Evolutionary conservation across 2,888 invertebrate species (phyloP).

Genomic region (Dyspetes luteomarginatus): DNA sequence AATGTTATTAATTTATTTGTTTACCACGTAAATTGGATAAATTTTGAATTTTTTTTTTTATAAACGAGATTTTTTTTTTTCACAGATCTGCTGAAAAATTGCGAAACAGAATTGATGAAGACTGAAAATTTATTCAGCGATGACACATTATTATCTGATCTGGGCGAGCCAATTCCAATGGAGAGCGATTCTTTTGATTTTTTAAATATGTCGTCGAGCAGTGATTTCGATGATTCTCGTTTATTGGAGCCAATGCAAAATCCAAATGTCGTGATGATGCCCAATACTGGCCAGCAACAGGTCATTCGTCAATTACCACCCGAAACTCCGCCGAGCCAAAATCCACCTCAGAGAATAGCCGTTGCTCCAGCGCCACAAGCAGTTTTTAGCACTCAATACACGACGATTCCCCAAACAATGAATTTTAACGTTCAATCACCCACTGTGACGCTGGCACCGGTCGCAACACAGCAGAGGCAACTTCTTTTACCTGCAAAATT

Average conservation of each 20-base stretch:
- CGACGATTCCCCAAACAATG: constrained; percentile 79
- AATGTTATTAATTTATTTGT: too few relatives aligned
- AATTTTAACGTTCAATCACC: constrained; percentile 81
- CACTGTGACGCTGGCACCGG: constrained; percentile 80
- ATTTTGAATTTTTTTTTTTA: too few relatives aligned
- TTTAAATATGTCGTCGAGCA: constrained; percentile 76
- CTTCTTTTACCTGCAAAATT: constrained; percentile 80
- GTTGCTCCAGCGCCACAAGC: constrained; percentile 74
- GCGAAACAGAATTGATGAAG: constrained; percentile 88
- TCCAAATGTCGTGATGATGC: constrained; percentile 51
- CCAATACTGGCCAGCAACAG: constrained; percentile 1
- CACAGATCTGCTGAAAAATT: constrained; percentile 88
- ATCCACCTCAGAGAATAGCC: constrained; percentile 71
- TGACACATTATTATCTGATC: constrained; percentile 84
- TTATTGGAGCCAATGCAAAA: constrained; percentile 65
- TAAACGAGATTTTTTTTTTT: too few relatives aligned
- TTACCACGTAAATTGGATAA: too few relatives aligned
- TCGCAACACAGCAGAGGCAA: constrained; percentile 77
- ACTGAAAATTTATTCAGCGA: constrained; percentile 84
- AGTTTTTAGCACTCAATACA: constrained; percentile 78
- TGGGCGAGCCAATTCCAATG: constrained; percentile 84
- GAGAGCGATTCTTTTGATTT: constrained; percentile 84
- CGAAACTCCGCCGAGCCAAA: constrained; percentile 63
- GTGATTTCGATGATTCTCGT: constrained; percentile 66
- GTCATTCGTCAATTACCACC: constrained; percentile 46